These are phyloP conservation scores for Forpus xanthops DNA, from an alignment of 2,797 vertebrate species.

Conservation along the genomic window DNA sequence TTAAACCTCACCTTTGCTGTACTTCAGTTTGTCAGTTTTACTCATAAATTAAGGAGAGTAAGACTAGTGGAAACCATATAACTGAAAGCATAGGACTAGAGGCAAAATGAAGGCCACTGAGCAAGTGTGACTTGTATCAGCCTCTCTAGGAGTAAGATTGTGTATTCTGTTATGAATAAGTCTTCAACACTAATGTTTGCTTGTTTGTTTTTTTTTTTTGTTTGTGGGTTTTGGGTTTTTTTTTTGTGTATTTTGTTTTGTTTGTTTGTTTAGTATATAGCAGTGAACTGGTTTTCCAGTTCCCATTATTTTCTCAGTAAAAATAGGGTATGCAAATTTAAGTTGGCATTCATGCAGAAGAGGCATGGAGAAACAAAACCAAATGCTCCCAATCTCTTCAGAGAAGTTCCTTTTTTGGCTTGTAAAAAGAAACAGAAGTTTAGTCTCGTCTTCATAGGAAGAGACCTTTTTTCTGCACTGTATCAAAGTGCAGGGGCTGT, in stretches of 20 bases:
- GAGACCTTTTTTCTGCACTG: neutral
- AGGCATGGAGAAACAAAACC: neutral
- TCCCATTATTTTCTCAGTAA: neutral
- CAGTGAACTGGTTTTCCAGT: neutral
- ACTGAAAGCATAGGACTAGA: neutral
- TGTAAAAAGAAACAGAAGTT: neutral
- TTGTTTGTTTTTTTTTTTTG: neutral
- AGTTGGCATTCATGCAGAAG: neutral
- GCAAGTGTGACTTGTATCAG: neutral
- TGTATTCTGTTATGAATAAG: accelerated
- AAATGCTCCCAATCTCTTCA: neutral
- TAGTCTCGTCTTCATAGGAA: neutral
- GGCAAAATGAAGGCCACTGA: neutral
- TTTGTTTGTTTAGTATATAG: neutral
- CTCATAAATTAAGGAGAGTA: neutral
- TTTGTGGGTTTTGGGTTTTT: neutral
- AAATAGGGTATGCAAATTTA: neutral
- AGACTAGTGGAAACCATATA: neutral
- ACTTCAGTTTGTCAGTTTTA: neutral
- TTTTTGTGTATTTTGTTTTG: neutral
- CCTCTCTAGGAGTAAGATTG: neutral
- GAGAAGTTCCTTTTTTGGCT: neutral
- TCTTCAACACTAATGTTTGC: neutral
- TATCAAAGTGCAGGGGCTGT: neutral
- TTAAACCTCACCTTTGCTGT: neutral